Conservation (phyloP, 1,140 invertebrate species). For the Drosophila ficusphila region DNA sequence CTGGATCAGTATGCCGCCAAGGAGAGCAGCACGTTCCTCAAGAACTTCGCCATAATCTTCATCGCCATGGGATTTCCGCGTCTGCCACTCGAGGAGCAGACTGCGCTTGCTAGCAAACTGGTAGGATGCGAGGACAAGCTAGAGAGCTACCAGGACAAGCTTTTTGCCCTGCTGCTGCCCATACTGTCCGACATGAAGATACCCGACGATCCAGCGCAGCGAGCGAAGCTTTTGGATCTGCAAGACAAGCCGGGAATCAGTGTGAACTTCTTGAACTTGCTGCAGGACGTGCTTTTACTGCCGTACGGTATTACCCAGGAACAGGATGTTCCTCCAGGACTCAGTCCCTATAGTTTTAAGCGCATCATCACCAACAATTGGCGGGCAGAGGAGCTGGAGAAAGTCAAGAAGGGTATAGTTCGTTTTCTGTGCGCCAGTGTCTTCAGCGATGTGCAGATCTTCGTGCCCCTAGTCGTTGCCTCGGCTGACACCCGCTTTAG, state of each 20-base stretch:
- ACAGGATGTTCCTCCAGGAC: constrained; percentile 88
- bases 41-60: constrained; percentile 98
- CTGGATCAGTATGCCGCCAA: constrained; percentile 90
- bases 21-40: constrained; percentile 84
- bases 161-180: constrained; percentile 92
- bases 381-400: constrained; percentile 93
- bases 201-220: constrained; percentile 87
- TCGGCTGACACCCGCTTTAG: constrained; percentile 92
- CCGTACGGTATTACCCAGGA: constrained; percentile 86
- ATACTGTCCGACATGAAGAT: constrained; percentile 90
- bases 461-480: constrained; percentile 92
- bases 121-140: constrained; percentile 93
- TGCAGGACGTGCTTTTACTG: constrained; percentile 92
- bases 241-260: constrained; percentile 84
- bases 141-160: constrained; percentile 92
- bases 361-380: constrained; percentile 90
- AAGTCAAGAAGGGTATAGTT: constrained; percentile 92
- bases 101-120: constrained; percentile 90
- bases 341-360: constrained; percentile 92
- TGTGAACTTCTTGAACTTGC: constrained; percentile 90
- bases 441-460: constrained; percentile 90
- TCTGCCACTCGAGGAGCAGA: constrained; percentile 90
- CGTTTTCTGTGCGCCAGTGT: constrained; percentile 92
- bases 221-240: constrained; percentile 86
- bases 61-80: constrained; percentile 96